Evolutionary conservation across 2,797 vertebrate genomes (phyloP), one percentile per base, ranked within the genome.

Genomic region (Atherinosoma microstoma): DNA sequence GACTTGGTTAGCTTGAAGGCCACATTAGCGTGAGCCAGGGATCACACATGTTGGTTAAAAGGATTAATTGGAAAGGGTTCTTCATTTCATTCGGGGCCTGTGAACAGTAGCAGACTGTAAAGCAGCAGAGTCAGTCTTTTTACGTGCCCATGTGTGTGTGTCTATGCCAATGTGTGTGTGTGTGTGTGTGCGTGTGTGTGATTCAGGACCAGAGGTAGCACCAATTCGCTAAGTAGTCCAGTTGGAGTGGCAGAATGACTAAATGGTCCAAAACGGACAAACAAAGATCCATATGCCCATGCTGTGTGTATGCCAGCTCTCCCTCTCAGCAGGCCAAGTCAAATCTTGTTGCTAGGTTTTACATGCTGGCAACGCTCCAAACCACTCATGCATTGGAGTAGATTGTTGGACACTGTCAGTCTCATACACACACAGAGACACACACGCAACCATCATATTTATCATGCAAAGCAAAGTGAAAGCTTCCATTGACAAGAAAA

Each of bases 331-430:
- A 47, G 82, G 90, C 88, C 87, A 84, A 90, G 85, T 87, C 86
- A 90, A 94, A 94, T 92, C 89, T 90, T 90, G 92, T 94, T 93
- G 91, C 92, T 94, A 92, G 91, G 92, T 90, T 91, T 93, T 91
- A 91, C 86, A 84, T 87, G 80, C 82, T 94, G 94, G 93, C 89
- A 82, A 45, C 16, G 7, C 67, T 91, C 93, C 94, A 93, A 89
- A 70, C 85, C 84, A 87, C 89, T 93, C 87, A 90, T 90, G 89
- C 87, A 91, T 85, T 92, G 82, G 90, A 92, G 92, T 91, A 82
- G 90, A 89, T 88, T 89, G 89, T 91, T 92, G 89, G 88, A 91
- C 86, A 72, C 79, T 69, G 56, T 63, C 59, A 35, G 58, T 76
- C 74, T 63, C 75, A 67, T 64, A 76, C 67, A 65, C 65, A 73